These are phyloP conservation scores for Rugalucina vietnamica DNA, from an alignment of 2,888 invertebrate species.

Conservation along the genomic window DNA sequence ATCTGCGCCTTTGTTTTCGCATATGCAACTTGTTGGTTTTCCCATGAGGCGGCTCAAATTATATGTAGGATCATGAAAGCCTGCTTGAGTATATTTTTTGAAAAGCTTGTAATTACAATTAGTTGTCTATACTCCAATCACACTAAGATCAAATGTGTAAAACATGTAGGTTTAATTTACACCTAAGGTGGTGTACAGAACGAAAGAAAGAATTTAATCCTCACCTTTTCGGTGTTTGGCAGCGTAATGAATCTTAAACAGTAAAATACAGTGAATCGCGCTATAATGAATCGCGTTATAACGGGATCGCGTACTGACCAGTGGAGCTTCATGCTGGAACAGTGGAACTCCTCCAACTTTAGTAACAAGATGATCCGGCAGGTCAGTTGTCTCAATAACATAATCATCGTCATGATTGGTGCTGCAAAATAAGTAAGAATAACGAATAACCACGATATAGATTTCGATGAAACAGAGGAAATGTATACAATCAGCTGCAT, in stretches of 20 bases:
- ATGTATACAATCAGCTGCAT: not conserved
- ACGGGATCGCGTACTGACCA: slow-evolving; percentile 58
- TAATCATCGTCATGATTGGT: slow-evolving; percentile 73
- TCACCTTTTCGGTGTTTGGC: not conserved
- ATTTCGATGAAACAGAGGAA: not conserved
- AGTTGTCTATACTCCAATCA: too few relatives aligned
- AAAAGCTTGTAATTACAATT: too few relatives aligned
- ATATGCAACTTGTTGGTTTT: too few relatives aligned
- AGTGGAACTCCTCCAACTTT: slow-evolving; percentile 72
- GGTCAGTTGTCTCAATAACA: slow-evolving; percentile 77
- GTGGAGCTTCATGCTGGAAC: slow-evolving; percentile 75
- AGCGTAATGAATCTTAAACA: not conserved
- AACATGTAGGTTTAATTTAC: too few relatives aligned
- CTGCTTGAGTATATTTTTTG: too few relatives aligned
- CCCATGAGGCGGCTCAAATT: too few relatives aligned
- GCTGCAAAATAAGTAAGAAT: slow-evolving; percentile 57
- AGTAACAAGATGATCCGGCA: slow-evolving; percentile 78
- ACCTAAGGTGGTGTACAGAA: not conserved
- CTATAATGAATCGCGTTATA: not conserved
- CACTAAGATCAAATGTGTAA: too few relatives aligned
- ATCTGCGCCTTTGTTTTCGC: too few relatives aligned
- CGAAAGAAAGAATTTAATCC: not conserved
- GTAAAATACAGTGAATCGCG: not conserved
- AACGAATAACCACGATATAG: not conserved
- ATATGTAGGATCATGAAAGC: too few relatives aligned